A percentile compares a stretch with the other conserved stretches of the same genome.
Conservation (phyloP, 2,797 vertebrate genomes). For the Sebastes kiyomatsui region DNA sequence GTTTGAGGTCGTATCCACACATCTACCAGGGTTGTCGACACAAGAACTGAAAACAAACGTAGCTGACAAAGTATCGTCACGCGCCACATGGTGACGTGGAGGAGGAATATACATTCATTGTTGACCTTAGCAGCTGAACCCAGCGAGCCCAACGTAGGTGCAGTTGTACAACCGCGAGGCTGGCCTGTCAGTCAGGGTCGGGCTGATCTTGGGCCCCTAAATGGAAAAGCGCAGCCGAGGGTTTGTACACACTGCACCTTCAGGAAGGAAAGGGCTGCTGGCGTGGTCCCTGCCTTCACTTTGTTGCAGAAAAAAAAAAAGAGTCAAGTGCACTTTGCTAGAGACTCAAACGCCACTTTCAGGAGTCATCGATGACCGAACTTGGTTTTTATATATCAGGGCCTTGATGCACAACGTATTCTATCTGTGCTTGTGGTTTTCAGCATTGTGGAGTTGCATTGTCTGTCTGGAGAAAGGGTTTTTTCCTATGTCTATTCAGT, state of each 20-base stretch:
- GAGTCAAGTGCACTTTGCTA: slow-evolving; percentile 76
- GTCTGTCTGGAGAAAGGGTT: slow-evolving; percentile 42
- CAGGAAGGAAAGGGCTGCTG: slow-evolving; percentile 65
- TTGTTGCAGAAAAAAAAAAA: slow-evolving; percentile 54
- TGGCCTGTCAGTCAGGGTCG: background rate
- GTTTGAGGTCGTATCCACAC: slow-evolving; percentile 50
- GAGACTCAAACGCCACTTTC: slow-evolving; percentile 51
- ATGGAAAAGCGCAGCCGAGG: slow-evolving; percentile 51
- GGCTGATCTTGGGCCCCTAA: slow-evolving; percentile 40
- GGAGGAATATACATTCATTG: slow-evolving; percentile 92
- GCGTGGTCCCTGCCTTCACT: slow-evolving; percentile 72
- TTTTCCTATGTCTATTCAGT: slow-evolving; percentile 62
- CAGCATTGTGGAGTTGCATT: slow-evolving; percentile 45
- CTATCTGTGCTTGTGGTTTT: slow-evolving; percentile 62
- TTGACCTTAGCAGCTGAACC: slow-evolving; percentile 82
- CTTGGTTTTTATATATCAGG: slow-evolving; percentile 3
- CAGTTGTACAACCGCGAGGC: slow-evolving; percentile 28
- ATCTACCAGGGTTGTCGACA: slow-evolving; percentile 49
- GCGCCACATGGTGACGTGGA: slow-evolving; percentile 70
- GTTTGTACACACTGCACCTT: slow-evolving; percentile 32
- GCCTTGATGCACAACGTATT: slow-evolving; percentile 14
- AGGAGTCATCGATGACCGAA: slow-evolving; percentile 17
- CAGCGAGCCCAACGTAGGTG: slow-evolving; percentile 66
- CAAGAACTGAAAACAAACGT: slow-evolving; percentile 58
- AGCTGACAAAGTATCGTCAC: slow-evolving; percentile 54